Conservation (phyloP, 53 echinoderm and acorn worm species). For the Stichopus horrens region DNA sequence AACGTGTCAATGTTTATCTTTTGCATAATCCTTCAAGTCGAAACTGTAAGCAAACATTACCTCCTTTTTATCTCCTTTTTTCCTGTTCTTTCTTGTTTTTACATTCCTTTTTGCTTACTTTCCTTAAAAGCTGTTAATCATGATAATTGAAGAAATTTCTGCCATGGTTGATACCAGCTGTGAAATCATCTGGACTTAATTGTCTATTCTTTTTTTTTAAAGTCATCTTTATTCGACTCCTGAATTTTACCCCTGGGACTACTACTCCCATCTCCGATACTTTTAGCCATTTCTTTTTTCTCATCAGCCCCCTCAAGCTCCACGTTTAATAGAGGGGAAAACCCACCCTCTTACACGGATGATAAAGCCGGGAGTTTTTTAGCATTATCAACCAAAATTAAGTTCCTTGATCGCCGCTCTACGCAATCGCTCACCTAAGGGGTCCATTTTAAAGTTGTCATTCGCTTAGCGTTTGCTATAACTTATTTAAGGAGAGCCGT, state of each 20-base stretch:
- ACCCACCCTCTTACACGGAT: constrained; percentile 41
- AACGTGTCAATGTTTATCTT: too few relatives aligned
- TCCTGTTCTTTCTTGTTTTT: too few relatives aligned
- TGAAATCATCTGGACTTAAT: constrained; percentile 37
- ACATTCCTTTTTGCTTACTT: background rate
- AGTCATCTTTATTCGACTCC: constrained; percentile 25
- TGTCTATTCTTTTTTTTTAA: constrained; percentile 21
- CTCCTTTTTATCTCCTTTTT: too few relatives aligned
- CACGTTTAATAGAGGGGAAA: constrained; percentile 36
- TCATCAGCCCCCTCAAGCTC: constrained; percentile 20
- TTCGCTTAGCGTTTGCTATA: constrained; percentile 20
- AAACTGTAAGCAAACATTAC: too few relatives aligned
- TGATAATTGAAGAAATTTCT: constrained; percentile 11
- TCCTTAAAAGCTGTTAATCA: background rate
- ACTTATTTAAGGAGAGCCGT: constrained; percentile 38
- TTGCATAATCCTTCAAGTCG: too few relatives aligned
- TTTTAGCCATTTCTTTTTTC: constrained; percentile 30
- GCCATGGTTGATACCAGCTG: constrained; percentile 31
- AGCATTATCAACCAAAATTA: constrained; percentile 38
- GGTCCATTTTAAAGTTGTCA: constrained; percentile 46
- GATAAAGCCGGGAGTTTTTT: constrained; percentile 29
- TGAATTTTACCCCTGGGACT: constrained; percentile 29
- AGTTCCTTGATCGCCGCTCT: constrained; percentile 33
- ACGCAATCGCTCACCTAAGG: constrained; percentile 40
- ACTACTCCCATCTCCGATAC: constrained; percentile 5